phyloP scores from a whole-genome alignment of 2,888 invertebrate species.

The Chalcis sispes region DNA sequence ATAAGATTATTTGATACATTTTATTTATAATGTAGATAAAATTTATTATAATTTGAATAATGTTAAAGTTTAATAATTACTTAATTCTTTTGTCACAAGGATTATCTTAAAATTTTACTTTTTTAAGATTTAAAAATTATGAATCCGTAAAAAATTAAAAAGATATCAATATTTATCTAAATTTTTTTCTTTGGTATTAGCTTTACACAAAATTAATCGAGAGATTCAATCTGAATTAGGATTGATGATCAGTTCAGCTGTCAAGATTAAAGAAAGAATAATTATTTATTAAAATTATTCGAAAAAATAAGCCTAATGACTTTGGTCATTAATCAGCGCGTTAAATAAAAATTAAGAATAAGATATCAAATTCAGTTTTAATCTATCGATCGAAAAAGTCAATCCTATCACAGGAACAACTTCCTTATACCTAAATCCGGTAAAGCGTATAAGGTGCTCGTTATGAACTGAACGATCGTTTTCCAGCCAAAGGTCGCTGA shows the following conservation, averaged over 20 bases:
- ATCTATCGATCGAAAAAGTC: no score
- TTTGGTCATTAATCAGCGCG: no score
- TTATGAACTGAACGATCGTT: conserved; percentile 43
- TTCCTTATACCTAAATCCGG: conserved; percentile 54
- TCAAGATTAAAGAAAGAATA: no score
- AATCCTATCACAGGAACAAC: conserved; percentile 48
- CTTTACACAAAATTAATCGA: conserved; percentile 21
- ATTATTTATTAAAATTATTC: no score
- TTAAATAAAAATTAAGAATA: no score
- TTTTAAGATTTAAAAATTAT: conserved; percentile 3
- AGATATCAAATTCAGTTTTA: no score
- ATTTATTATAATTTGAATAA: no score
- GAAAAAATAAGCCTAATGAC: no score
- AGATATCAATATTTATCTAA: conserved; percentile 15
- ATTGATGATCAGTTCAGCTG: no score
- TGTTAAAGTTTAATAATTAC: no score
- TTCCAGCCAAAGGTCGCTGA: background rate
- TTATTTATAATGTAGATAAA: no score
- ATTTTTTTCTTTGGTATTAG: conserved; percentile 37
- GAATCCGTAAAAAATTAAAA: conserved; percentile 37
- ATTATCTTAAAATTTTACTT: background rate
- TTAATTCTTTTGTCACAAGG: background rate
- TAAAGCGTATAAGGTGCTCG: conserved; percentile 55
- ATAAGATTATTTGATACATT: no score
- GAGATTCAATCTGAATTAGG: conserved; percentile 18